Conservation (phyloP, 2,797 vertebrate genomes). For the Decapterus maruadsi region DNA sequence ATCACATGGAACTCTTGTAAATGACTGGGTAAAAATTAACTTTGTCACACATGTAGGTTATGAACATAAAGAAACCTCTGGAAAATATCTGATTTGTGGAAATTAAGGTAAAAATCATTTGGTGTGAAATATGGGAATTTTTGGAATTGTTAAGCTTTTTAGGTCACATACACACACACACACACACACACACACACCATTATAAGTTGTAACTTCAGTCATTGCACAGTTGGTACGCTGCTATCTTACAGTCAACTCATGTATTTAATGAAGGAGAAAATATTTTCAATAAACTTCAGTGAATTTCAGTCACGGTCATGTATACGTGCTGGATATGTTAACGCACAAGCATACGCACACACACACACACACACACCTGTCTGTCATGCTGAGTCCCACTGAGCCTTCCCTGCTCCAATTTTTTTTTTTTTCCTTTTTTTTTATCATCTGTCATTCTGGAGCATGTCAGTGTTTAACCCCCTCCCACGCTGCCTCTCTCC, state of each 20-base stretch:
- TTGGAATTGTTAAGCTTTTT: conserved; percentile 1
- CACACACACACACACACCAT: no score
- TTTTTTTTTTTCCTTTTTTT: conserved; percentile 60
- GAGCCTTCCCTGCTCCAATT: conserved; percentile 75
- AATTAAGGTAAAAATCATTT: not conserved
- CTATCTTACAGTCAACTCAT: conserved; percentile 5
- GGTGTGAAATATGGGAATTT: not conserved
- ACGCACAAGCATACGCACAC: conserved; percentile 17
- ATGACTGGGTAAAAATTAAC: not conserved
- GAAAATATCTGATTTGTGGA: no score
- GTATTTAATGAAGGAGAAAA: conserved; percentile 38
- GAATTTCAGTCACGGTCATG: conserved; percentile 33
- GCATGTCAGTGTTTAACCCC: conserved; percentile 75
- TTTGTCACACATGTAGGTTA: not conserved
- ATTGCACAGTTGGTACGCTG: not conserved
- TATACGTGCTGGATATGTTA: conserved; percentile 13
- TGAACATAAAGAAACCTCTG: not conserved
- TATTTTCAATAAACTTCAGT: conserved; percentile 55
- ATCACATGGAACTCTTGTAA: not conserved
- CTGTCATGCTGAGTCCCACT: conserved; percentile 65
- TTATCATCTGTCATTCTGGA: conserved; percentile 75
- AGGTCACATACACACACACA: no score
- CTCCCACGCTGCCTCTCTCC: conserved; percentile 53
- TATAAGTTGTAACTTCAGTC: not conserved
- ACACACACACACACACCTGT: conserved; percentile 60